Percentiles rank a stretch among this genome's conserved stretches.
Conservation (phyloP, 2,113 vertebrate genomes). For the Neodontobutis hainanensis region DNA sequence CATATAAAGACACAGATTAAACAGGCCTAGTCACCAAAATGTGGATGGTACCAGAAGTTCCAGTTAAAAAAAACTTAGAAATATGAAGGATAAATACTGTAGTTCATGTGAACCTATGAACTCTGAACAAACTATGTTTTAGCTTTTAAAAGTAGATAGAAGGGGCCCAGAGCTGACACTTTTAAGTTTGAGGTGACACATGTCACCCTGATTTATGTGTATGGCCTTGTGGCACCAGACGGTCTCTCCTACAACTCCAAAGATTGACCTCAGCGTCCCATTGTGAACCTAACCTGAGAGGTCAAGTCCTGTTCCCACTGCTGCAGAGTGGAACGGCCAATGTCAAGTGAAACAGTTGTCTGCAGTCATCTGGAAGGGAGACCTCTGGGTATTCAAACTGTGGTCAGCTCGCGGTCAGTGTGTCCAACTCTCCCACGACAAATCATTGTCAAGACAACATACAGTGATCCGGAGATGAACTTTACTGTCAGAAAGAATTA, state of each 20-base stretch:
- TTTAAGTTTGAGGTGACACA: conserved; percentile 47
- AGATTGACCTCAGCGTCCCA: conserved; percentile 38
- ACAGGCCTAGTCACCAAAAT: background rate
- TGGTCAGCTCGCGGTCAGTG: conserved; percentile 46
- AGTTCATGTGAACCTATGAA: conserved; percentile 20
- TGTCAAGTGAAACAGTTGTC: conserved; percentile 60
- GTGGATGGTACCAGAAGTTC: background rate
- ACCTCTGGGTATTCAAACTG: conserved; percentile 31
- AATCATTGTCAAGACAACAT: conserved; percentile 36
- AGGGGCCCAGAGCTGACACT: conserved; percentile 30
- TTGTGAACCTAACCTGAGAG: conserved; percentile 34
- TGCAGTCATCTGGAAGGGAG: conserved; percentile 54
- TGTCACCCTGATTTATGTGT: conserved; percentile 49
- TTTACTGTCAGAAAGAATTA: conserved; percentile 32
- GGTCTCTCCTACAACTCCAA: conserved; percentile 22
- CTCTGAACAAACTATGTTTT: conserved; percentile 8
- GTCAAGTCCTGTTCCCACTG: conserved; percentile 37
- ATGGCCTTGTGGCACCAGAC: conserved; percentile 25
- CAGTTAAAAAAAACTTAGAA: conserved; percentile 16
- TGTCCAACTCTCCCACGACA: conserved; percentile 45
- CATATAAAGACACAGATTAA: no score
- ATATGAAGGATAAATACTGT: background rate
- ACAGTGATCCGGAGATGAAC: conserved; percentile 18
- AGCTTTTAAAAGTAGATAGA: conserved; percentile 13
- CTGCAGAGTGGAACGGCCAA: conserved; percentile 37